phyloP scores from a whole-genome alignment of 2,888 invertebrate genomes.

The Eristalinus sepulchralis region DNA sequence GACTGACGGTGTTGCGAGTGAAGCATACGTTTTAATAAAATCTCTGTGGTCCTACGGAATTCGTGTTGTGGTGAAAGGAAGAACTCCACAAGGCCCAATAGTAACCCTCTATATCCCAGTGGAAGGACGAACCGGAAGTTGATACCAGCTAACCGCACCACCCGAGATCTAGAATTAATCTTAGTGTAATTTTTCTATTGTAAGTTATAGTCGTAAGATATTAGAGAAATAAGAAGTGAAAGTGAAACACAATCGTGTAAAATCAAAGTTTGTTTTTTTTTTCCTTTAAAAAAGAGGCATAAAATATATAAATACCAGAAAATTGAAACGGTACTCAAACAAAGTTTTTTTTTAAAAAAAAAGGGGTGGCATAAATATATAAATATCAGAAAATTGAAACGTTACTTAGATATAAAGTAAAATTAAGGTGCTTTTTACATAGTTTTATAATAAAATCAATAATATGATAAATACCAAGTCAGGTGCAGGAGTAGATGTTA shows the following conservation, averaged over 20 bases:
- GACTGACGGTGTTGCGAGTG: too few species aligned
- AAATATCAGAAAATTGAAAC: too few species aligned
- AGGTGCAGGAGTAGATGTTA: neutral
- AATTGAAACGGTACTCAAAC: neutral
- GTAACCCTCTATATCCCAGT: conserved; percentile 10
- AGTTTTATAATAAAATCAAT: neutral
- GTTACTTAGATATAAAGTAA: too few species aligned
- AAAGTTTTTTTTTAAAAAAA: neutral
- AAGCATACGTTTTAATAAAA: too few species aligned
- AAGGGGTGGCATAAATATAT: too few species aligned
- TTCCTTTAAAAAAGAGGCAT: neutral
- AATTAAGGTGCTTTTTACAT: too few species aligned
- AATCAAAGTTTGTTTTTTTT: too few species aligned
- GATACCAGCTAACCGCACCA: conserved; percentile 26
- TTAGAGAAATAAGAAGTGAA: neutral
- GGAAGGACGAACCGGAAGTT: conserved; percentile 27
- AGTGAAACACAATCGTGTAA: neutral
- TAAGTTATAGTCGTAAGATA: neutral
- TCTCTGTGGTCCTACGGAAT: too few species aligned
- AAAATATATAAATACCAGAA: conserved; percentile 1
- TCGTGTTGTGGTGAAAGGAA: conserved; percentile 4
- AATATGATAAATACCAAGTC: neutral
- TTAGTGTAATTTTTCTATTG: conserved; percentile 1
- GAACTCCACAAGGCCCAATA: conserved; percentile 7
- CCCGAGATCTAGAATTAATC: neutral